Percentiles rank a stretch among this genome's conserved stretches.
Conservation (phyloP, 2,888 invertebrate genomes). For the Dimorphilus gyrociliatus region DNA sequence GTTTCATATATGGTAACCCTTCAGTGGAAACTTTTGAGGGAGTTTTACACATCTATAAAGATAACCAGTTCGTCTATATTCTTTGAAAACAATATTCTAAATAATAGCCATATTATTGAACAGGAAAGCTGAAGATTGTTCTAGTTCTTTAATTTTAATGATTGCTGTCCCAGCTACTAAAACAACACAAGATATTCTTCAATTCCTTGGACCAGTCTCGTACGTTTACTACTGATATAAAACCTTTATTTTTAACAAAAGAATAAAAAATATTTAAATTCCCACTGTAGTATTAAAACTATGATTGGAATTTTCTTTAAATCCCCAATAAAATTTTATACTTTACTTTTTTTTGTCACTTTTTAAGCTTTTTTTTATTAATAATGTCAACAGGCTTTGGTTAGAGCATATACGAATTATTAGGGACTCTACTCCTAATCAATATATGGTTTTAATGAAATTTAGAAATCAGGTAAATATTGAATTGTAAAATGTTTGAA, state of each 20-base stretch:
- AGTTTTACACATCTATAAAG: constrained; percentile 86
- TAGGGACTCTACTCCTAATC: constrained; percentile 69
- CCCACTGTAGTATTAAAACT: not conserved
- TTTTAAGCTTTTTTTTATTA: too few relatives aligned
- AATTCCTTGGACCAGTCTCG: constrained; percentile 79
- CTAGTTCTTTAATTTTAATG: constrained; percentile 27
- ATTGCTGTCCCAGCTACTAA: constrained; percentile 32
- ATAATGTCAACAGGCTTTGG: constrained; percentile 45
- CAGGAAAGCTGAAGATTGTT: not conserved
- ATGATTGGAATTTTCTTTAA: not conserved
- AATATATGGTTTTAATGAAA: constrained; percentile 90
- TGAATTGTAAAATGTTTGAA: constrained; percentile 3
- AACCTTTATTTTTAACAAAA: not conserved
- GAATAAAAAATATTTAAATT: not conserved
- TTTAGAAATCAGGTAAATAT: constrained; percentile 44
- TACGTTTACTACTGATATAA: constrained; percentile 13
- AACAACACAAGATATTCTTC: constrained; percentile 77
- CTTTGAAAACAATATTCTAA: not conserved
- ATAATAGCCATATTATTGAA: not conserved
- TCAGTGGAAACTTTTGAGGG: constrained; percentile 91
- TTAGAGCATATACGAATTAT: constrained; percentile 81
- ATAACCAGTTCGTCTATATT: constrained; percentile 52
- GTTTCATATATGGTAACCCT: constrained; percentile 87
- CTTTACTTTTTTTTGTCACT: constrained; percentile 10
- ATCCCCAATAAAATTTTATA: not conserved